Conservation (phyloP, 2,888 invertebrate genomes). For the Apeira syringaria region DNA sequence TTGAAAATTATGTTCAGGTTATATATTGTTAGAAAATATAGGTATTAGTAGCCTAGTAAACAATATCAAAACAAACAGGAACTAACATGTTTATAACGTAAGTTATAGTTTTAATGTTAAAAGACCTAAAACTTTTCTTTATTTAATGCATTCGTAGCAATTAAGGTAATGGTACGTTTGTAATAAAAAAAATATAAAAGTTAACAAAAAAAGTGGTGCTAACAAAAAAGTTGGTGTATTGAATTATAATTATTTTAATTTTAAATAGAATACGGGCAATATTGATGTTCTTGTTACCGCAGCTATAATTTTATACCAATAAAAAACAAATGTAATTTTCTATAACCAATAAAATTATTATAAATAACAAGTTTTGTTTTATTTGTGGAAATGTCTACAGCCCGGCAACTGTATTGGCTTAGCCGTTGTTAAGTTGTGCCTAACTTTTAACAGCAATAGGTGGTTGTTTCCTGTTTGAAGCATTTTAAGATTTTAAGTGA, state of each 20-base stretch:
- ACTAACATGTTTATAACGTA: conserved; percentile 51
- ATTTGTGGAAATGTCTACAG: too few species aligned
- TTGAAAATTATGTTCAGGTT: conserved; percentile 31
- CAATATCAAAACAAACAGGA: conserved; percentile 39
- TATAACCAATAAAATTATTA: conserved; percentile 70
- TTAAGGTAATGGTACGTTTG: conserved; percentile 75
- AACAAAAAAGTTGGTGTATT: conserved; percentile 75
- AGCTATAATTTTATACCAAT: conserved; percentile 71
- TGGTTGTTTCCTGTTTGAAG: too few species aligned
- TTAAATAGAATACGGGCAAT: conserved; percentile 64
- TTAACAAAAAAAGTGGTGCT: conserved; percentile 76
- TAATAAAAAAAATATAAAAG: conserved; percentile 56
- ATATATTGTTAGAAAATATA: conserved; percentile 50
- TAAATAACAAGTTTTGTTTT: conserved; percentile 38
- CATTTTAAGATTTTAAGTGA: too few species aligned
- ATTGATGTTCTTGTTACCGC: conserved; percentile 64
- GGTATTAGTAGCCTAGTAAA: conserved; percentile 45
- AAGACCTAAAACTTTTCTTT: conserved; percentile 67
- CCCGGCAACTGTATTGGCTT: too few species aligned
- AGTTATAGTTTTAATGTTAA: conserved; percentile 51
- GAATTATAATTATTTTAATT: conserved; percentile 47
- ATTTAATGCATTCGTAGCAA: conserved; percentile 67
- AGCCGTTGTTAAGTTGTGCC: too few species aligned
- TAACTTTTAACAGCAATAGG: too few species aligned
- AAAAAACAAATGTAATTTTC: conserved; percentile 56